These are phyloP conservation scores for Drosophila nikananu DNA, from an alignment of 1,140 invertebrate species.

Conservation along the genomic window DNA sequence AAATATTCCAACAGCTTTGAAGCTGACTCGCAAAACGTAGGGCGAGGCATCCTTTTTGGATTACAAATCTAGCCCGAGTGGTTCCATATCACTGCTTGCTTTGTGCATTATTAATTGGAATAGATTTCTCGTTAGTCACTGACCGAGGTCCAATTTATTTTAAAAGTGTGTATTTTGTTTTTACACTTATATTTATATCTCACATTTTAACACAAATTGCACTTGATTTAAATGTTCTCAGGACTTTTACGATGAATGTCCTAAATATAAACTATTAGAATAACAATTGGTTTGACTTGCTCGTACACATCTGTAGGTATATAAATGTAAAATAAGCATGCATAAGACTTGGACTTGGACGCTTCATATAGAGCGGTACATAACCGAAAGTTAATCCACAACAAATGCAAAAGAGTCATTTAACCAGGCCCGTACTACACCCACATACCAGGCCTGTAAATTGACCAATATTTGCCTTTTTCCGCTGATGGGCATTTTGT, in stretches of 20 bases:
- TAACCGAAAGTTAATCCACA: conserved; percentile 3
- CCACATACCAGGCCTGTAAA: neutral
- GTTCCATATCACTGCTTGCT: conserved; percentile 15
- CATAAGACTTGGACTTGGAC: neutral
- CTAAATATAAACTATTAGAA: neutral
- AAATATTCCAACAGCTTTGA: conserved; percentile 24
- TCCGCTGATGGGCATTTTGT: conserved; percentile 38
- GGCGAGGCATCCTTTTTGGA: conserved; percentile 2
- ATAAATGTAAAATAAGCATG: neutral
- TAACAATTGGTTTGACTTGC: neutral
- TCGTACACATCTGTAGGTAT: neutral
- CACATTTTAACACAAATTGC: neutral
- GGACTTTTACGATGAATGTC: neutral
- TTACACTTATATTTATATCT: neutral
- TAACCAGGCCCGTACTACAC: neutral
- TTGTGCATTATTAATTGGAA: conserved; percentile 17
- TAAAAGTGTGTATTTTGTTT: no score
- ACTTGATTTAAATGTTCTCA: neutral
- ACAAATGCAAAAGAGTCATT: conserved; percentile 4
- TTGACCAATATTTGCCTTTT: conserved; percentile 27
- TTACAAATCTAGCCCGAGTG: conserved; percentile 1
- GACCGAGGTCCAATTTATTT: neutral
- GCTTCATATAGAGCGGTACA: neutral
- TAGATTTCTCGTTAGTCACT: conserved; percentile 11
- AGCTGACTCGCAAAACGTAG: conserved; percentile 1